A percentile compares a stretch with the other conserved stretches of the same genome.
phyloP scores from a whole-genome alignment of 2,888 invertebrate species.

The Xestia xanthographa region DNA sequence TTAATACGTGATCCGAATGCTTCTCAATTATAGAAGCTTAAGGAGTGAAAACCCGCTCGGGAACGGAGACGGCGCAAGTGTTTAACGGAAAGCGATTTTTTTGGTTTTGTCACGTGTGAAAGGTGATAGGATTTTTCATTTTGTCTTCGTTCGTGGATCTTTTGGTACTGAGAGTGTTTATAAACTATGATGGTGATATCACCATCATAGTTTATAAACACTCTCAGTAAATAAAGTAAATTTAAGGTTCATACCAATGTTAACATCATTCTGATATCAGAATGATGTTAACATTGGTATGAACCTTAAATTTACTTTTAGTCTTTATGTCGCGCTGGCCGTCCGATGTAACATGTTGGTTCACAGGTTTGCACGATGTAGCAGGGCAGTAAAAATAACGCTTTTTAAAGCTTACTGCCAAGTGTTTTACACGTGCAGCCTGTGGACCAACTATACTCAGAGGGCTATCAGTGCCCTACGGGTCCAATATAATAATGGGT shows the following conservation, averaged over 20 bases:
- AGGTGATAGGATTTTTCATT: background rate
- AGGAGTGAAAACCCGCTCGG: slow-evolving; percentile 71
- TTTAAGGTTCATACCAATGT: background rate
- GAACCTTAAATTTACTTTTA: background rate
- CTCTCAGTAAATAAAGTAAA: too few relatives aligned
- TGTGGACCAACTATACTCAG: too few relatives aligned
- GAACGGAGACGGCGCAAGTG: slow-evolving; percentile 52
- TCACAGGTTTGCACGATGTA: too few relatives aligned
- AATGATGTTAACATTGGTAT: background rate
- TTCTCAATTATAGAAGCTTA: slow-evolving; percentile 80
- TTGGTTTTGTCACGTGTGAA: background rate
- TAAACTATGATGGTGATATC: background rate
- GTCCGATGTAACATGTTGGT: too few relatives aligned
- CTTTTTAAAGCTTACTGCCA: too few relatives aligned
- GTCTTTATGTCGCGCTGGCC: too few relatives aligned
- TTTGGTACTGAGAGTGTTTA: background rate
- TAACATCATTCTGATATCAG: background rate
- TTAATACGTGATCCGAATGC: slow-evolving; percentile 87
- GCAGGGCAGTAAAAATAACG: too few relatives aligned
- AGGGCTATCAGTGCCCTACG: too few relatives aligned
- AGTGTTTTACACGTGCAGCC: too few relatives aligned
- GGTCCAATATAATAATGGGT: too few relatives aligned
- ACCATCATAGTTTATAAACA: too few relatives aligned
- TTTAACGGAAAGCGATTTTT: slow-evolving; percentile 26
- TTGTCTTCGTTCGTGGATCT: background rate